phyloP scores from a whole-genome alignment of 2,113 vertebrate species.

The Equus przewalskii region DNA sequence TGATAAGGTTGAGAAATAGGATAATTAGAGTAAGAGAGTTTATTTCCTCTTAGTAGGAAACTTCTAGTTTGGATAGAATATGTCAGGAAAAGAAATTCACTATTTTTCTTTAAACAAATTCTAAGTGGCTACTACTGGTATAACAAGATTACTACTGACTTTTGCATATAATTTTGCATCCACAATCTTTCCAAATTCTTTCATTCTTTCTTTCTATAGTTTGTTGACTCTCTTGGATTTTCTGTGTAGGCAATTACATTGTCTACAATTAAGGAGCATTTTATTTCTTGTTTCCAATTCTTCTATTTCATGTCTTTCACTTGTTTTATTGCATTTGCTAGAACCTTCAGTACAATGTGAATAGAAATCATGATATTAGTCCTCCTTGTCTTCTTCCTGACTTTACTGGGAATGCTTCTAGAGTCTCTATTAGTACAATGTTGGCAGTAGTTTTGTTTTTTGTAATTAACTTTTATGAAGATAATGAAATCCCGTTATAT shows the following conservation, averaged over 20 bases:
- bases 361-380: background rate
- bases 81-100: background rate
- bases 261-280: background rate
- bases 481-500: background rate
- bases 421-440: background rate
- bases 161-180: background rate
- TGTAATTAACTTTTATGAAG: background rate
- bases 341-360: background rate
- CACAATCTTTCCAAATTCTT: constrained; percentile 16
- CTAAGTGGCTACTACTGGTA: background rate
- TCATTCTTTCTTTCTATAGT: constrained; percentile 29
- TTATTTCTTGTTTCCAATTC: constrained; percentile 25
- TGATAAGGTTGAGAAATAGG: constrained; percentile 27
- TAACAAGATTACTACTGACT: background rate
- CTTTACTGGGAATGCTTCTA: background rate
- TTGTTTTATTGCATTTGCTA: background rate
- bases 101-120: background rate
- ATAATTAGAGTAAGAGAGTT: background rate
- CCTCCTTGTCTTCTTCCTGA: constrained; percentile 10
- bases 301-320: background rate
- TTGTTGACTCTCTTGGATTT: background rate
- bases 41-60: constrained; percentile 18
- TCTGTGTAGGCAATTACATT: background rate
- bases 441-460: background rate
- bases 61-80: background rate